A percentile compares a stretch with the other conserved stretches of the same genome.
Conservation (phyloP, 23 tunicate species). For the Halocynthia aurantium region DNA sequence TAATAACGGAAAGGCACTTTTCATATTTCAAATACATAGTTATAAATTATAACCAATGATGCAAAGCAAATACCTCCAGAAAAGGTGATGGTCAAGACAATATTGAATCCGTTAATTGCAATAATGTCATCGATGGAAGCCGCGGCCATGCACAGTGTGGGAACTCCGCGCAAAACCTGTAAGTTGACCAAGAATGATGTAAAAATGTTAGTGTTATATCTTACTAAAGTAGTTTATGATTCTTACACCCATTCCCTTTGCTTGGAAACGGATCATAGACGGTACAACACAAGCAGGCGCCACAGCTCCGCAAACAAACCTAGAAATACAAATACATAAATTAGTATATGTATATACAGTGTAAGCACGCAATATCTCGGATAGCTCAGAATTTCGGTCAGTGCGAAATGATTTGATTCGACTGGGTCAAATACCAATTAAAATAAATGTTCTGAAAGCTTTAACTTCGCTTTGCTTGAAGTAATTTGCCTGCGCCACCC, state of each 20-base stretch:
- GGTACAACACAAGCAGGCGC: constrained; percentile 76
- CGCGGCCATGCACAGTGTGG: constrained; percentile 54
- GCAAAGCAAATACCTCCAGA: constrained; percentile 22
- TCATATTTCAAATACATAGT: too few species aligned
- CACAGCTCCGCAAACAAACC: constrained; percentile 68
- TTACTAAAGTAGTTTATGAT: neutral
- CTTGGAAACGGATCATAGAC: constrained; percentile 62
- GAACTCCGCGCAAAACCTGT: constrained; percentile 51
- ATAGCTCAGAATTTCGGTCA: too few species aligned
- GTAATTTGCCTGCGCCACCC: neutral
- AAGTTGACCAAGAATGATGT: neutral
- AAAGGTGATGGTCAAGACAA: constrained; percentile 37
- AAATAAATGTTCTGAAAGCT: neutral
- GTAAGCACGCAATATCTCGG: too few species aligned
- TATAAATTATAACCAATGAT: too few species aligned
- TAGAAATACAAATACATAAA: neutral
- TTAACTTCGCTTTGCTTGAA: neutral
- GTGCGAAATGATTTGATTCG: too few species aligned
- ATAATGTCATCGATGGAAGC: constrained; percentile 70
- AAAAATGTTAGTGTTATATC: neutral
- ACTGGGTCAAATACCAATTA: neutral
- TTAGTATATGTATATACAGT: too few species aligned
- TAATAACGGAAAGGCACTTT: too few species aligned
- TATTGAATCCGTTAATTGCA: constrained; percentile 63
- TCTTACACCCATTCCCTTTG: constrained; percentile 49